These are phyloP conservation scores for Acleris emargana DNA, from an alignment of 2,888 invertebrate species.

Conservation along the genomic window DNA sequence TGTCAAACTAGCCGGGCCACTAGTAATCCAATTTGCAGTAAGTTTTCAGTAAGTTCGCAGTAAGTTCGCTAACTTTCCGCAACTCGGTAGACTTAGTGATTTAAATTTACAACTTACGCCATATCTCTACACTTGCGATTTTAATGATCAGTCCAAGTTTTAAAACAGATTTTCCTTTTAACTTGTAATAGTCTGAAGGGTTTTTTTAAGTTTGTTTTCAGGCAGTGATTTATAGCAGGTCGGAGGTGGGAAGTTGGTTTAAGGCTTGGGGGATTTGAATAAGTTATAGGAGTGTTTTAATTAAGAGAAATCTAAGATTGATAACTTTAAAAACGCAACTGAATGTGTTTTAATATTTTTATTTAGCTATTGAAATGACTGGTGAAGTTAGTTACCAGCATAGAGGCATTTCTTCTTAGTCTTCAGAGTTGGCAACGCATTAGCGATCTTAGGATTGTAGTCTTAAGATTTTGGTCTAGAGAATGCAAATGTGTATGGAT, in stretches of 20 bases:
- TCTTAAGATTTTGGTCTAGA: no score
- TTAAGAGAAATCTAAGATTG: no score
- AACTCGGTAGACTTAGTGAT: conserved; percentile 75
- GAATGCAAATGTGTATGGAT: no score
- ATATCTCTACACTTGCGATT: conserved; percentile 40
- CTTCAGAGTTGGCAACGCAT: no score
- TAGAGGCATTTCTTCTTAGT: no score
- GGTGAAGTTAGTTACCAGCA: no score
- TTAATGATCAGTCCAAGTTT: conserved; percentile 50
- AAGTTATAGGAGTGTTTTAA: no score
- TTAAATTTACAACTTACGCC: conserved; percentile 78
- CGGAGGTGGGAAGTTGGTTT: conserved; percentile 14
- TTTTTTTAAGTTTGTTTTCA: conserved; percentile 36
- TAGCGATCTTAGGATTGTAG: no score
- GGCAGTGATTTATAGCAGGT: conserved; percentile 8
- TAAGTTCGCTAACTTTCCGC: conserved; percentile 47
- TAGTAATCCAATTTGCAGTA: conserved; percentile 77
- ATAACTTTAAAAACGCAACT: no score
- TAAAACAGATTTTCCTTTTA: conserved; percentile 64
- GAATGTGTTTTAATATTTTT: no score
- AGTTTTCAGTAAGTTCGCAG: conserved; percentile 45
- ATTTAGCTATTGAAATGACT: no score
- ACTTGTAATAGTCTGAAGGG: conserved; percentile 53
- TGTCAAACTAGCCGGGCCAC: conserved; percentile 63
- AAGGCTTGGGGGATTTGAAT: no score